Evolutionary conservation across 2,113 vertebrate genomes (phyloP), one percentile per base, ranked within the genome.

Genomic region (Bettongia penicillata): DNA sequence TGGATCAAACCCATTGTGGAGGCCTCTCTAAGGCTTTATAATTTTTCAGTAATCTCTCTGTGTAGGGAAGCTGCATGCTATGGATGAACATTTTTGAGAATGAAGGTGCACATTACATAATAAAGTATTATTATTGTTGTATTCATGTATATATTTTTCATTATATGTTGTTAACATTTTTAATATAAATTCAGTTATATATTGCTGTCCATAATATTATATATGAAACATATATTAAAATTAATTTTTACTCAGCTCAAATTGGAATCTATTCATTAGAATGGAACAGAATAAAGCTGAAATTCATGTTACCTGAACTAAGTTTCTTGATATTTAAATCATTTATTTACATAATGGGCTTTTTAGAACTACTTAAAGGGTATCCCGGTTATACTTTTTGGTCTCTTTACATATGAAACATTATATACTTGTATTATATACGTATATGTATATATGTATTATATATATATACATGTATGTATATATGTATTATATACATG

Each of bases 261-360:
- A 55, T 49, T 12, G 92, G 95, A 96, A 96, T 94, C 31, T 90
- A 68, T 96, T 93, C n/a, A 43, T 43, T 84, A 84, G 16, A 84
- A 84, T 84, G n/a, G 19, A 19, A 84, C 19, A 84, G 23, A 49
- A 95, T 92, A 51, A 26, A 91, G 77, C 93, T 94, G 51, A 89
- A 49, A 93, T 1, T 47, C 25, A 9, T 24, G 3, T 91, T 93
- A 94, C 93, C 93, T 49, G n/a, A 57, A 57, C 93, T 91, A 96
- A 96, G 94, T 96, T 97, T 84, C 96, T 97, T 98, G 90, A 25
- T 90, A 93, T 97, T 51, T 93, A 95, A 53, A 61, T 96, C 96
- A 97, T 91, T 97, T 96, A 92, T 93, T 98, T 96, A 91, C 22
- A n/a, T 96, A 96, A 96, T 91, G 89, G 95, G 94, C 1, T 89